These are phyloP conservation scores for Enteromius treurensis DNA, from an alignment of 2,797 vertebrate genomes.

Conservation along the genomic window DNA sequence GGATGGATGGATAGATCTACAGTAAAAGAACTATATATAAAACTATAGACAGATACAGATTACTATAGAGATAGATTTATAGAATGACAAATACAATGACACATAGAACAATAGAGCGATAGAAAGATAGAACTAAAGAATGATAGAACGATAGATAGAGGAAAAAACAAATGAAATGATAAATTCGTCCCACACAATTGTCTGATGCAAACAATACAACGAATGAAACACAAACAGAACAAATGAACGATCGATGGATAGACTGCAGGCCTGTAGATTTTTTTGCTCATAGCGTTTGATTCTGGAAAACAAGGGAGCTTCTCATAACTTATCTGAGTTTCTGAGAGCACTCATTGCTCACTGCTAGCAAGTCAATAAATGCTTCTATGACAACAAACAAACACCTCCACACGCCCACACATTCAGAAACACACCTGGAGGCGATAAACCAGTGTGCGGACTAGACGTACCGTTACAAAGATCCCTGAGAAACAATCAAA, in stretches of 20 bases:
- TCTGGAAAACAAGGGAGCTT: not conserved
- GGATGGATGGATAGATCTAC: slow-evolving; percentile 39
- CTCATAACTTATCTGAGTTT: not conserved
- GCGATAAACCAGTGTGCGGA: not conserved
- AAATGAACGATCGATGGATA: not conserved
- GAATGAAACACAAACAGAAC: not conserved
- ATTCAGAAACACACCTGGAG: slow-evolving; percentile 21
- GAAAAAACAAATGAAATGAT: too few species aligned
- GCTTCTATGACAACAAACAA: not conserved
- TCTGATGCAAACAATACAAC: not conserved
- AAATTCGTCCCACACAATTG: not conserved
- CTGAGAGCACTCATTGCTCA: not conserved
- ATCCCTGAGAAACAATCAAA: slow-evolving; percentile 3
- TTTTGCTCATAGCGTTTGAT: not conserved
- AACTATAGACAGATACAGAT: not conserved
- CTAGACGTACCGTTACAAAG: slow-evolving; percentile 2
- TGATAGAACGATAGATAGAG: too few species aligned
- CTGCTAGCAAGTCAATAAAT: slow-evolving; percentile 5
- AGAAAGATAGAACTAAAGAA: not conserved
- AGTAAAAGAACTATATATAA: too few species aligned
- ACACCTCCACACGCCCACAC: not conserved
- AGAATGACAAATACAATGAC: too few species aligned
- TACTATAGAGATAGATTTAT: not conserved
- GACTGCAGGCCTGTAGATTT: not conserved
- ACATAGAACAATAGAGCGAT: not conserved